Percentiles rank a stretch among this genome's conserved stretches.
These are phyloP conservation scores for Microplitis mediator DNA, from an alignment of 1,140 invertebrate species.

Conservation along the genomic window DNA sequence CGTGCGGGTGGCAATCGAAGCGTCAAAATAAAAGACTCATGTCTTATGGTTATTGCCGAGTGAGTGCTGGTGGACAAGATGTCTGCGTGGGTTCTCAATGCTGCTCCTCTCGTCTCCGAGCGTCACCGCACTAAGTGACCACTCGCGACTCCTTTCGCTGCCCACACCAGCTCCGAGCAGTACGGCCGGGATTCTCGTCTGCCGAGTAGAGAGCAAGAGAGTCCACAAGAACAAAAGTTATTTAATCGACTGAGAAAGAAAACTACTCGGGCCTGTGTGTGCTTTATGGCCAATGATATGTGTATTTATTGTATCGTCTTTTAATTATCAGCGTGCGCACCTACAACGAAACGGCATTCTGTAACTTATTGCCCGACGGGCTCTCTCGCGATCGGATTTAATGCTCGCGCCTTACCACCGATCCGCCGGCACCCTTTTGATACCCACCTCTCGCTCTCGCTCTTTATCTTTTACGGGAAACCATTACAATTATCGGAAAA, in stretches of 20 bases:
- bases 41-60: constrained; percentile 56
- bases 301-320: constrained; percentile 63
- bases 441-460: constrained; percentile 20
- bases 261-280: constrained; percentile 26
- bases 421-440: constrained; percentile 34
- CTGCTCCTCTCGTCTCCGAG: constrained; percentile 1
- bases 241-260: too few species aligned
- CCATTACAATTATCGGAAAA: constrained; percentile 37
- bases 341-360: constrained; percentile 59
- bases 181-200: not conserved
- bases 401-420: constrained; percentile 33
- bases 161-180: constrained; percentile 41
- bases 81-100: constrained; percentile 53
- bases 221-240: not conserved
- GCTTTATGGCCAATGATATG: constrained; percentile 62
- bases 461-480: constrained; percentile 29
- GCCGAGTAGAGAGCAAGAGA: not conserved
- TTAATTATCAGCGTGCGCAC: constrained; percentile 63
- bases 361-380: constrained; percentile 55
- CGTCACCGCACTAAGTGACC: constrained; percentile 46
- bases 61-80: constrained; percentile 46
- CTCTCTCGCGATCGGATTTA: constrained; percentile 31
- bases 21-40: constrained; percentile 38
- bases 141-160: constrained; percentile 33
- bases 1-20: constrained; percentile 14